A percentile compares a stretch with the other conserved stretches of the same genome.
phyloP scores from a whole-genome alignment of 2,888 invertebrate species.

The Nomada fabriciana region DNA sequence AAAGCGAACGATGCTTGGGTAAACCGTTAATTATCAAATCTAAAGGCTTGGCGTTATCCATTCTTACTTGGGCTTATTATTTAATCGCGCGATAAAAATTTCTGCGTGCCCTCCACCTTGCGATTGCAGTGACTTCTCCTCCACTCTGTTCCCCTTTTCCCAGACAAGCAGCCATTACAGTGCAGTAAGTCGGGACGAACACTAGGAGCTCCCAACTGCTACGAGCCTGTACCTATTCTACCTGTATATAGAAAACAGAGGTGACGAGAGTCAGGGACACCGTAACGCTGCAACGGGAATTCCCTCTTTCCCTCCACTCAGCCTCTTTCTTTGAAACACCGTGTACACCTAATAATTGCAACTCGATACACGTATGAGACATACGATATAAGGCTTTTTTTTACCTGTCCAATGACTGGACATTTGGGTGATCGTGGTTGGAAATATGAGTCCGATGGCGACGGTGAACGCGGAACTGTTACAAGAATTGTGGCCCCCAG shows the following conservation, averaged over 20 bases:
- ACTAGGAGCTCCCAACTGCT: neutral
- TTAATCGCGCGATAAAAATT: too few species aligned
- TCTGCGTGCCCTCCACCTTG: too few species aligned
- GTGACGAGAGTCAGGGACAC: conserved; percentile 29
- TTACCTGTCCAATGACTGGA: conserved; percentile 31
- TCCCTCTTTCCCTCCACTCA: neutral
- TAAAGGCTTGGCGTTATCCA: too few species aligned
- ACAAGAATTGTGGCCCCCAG: conserved; percentile 19
- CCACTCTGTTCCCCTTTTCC: neutral
- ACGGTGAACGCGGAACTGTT: conserved; percentile 34
- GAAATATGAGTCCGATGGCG: conserved; percentile 62
- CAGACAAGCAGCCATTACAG: neutral
- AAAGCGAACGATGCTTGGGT: neutral
- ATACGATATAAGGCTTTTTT: conserved; percentile 59
- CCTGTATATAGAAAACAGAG: conserved; percentile 1
- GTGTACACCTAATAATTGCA: conserved; percentile 44
- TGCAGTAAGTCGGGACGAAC: neutral
- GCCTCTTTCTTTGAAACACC: conserved; percentile 19
- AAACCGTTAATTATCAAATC: too few species aligned
- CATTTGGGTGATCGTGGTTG: conserved; percentile 63
- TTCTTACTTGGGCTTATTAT: too few species aligned
- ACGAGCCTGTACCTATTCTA: neutral
- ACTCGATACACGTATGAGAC: conserved; percentile 58
- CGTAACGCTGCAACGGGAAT: conserved; percentile 8
- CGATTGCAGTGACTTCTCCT: neutral